phyloP scores from a whole-genome alignment of 1,140 invertebrate species.

The Helicoverpa armigera region DNA sequence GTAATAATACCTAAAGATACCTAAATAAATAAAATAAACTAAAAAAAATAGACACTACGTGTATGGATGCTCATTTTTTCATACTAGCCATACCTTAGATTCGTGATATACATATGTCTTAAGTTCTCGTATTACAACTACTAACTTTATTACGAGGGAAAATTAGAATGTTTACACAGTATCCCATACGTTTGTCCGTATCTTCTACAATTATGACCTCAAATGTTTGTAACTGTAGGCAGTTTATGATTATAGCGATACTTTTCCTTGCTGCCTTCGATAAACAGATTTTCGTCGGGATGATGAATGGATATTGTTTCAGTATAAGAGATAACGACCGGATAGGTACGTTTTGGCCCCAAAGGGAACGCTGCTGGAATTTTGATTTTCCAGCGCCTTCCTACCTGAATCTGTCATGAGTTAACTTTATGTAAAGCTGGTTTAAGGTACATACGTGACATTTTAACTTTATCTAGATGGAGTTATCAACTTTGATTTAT shows the following conservation, averaged over 20 bases:
- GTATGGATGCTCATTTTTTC: no score
- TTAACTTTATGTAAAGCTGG: constrained; percentile 26
- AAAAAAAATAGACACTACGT: no score
- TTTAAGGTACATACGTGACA: constrained; percentile 1
- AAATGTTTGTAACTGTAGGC: constrained; percentile 2
- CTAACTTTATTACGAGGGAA: no score
- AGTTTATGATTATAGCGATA: neutral
- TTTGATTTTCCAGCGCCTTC: constrained; percentile 25
- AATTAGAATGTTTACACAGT: no score
- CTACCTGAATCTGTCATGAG: constrained; percentile 18
- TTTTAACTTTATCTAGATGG: neutral
- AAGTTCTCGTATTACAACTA: no score
- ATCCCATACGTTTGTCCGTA: no score
- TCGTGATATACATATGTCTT: no score
- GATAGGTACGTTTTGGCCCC: constrained; percentile 19
- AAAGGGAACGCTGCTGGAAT: constrained; percentile 13
- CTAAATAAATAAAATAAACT: no score
- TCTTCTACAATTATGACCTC: no score
- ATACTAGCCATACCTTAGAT: no score
- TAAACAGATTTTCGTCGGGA: constrained; percentile 26
- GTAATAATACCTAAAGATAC: no score
- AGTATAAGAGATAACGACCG: constrained; percentile 24
- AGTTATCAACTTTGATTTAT: neutral
- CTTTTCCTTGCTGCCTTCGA: constrained; percentile 20
- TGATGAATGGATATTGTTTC: constrained; percentile 32